Conservation (phyloP, 1,140 invertebrate genomes). For the Zaprionus lachaisei region DNA sequence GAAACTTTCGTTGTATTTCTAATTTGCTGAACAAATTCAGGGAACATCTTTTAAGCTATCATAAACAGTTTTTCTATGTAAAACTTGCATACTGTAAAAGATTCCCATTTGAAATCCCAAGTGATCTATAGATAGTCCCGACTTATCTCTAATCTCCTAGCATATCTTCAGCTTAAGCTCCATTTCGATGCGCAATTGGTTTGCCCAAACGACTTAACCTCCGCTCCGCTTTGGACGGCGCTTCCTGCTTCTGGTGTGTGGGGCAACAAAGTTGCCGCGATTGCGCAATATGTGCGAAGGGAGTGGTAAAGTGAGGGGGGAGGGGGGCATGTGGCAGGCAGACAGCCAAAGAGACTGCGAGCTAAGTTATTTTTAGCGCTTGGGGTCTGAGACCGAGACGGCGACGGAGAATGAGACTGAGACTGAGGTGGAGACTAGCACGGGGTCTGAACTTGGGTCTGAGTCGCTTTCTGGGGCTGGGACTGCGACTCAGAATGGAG, state of each 20-base stretch:
- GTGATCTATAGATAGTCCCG: background rate
- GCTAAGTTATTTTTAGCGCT: constrained; percentile 67
- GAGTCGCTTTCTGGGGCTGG: constrained; percentile 1
- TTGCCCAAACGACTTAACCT: constrained; percentile 10
- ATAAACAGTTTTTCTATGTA: too few relatives aligned
- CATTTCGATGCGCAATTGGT: background rate
- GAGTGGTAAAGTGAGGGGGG: background rate
- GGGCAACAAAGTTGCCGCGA: constrained; percentile 59
- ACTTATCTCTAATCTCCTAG: background rate
- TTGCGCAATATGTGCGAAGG: constrained; percentile 65
- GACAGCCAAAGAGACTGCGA: constrained; percentile 28
- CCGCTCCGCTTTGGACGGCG: background rate
- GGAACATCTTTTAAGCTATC: too few relatives aligned
- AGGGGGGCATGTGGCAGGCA: constrained; percentile 10
- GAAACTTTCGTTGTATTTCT: too few relatives aligned
- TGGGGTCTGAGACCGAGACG: background rate
- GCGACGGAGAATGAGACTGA: constrained; percentile 7
- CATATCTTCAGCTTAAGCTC: background rate
- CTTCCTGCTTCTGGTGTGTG: constrained; percentile 44
- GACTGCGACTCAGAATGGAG: background rate
- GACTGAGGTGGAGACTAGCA: constrained; percentile 12
- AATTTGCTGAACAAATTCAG: too few relatives aligned
- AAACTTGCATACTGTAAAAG: background rate
- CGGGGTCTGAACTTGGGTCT: constrained; percentile 12
- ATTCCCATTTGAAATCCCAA: background rate